phyloP scores from a whole-genome alignment of 2,797 vertebrate species.

The Hafferia zeledoni region DNA sequence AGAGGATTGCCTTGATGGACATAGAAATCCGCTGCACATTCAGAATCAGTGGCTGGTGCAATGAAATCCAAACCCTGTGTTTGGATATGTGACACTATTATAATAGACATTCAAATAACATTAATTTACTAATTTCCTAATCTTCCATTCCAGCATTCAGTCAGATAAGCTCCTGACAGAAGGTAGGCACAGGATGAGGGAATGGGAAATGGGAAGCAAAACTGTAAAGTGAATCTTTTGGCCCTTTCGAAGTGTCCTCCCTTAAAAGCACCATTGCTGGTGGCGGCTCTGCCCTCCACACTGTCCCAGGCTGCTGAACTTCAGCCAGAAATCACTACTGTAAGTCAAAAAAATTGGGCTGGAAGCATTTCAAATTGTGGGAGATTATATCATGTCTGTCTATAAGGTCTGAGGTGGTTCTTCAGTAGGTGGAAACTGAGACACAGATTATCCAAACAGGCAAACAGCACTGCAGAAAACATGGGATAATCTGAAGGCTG shows the following conservation, averaged over 20 bases:
- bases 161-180: not conserved
- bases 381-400: rapidly evolving
- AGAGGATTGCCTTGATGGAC: not conserved
- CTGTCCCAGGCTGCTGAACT: not conserved
- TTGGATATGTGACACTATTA: not conserved
- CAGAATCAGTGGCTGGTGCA: not conserved
- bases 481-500: not conserved
- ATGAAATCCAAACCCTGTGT: not conserved
- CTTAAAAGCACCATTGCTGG: not conserved
- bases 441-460: not conserved
- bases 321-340: not conserved
- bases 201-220: not conserved
- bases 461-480: not conserved
- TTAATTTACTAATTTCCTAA: not conserved
- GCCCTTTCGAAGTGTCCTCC: not conserved
- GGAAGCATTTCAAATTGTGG: not conserved
- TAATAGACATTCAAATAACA: not conserved
- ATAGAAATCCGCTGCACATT: not conserved
- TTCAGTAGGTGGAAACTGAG: not conserved
- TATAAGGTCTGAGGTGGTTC: not conserved
- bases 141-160: not conserved
- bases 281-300: not conserved
- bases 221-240: not conserved
- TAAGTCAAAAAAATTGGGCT: not conserved
- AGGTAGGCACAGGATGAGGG: not conserved